Percentiles rank a stretch among this genome's conserved stretches.
phyloP scores from a whole-genome alignment of 2,888 invertebrate genomes.

The Aphodius granarius region DNA sequence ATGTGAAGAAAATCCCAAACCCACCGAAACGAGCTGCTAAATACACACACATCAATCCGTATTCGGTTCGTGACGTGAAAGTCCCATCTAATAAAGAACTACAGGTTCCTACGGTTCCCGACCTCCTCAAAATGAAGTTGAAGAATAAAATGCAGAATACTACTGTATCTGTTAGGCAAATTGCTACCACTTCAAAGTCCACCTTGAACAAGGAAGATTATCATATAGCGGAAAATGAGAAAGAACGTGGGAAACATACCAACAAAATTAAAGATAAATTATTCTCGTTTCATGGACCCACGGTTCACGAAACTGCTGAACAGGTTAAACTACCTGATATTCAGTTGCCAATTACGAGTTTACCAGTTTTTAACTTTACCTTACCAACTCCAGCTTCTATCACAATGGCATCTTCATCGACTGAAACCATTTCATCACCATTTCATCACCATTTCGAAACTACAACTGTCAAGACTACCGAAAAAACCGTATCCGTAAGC shows the following conservation, averaged over 20 bases:
- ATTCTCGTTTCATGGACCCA: slow-evolving; percentile 39
- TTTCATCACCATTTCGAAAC: no score
- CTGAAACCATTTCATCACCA: slow-evolving; percentile 19
- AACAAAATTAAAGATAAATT: slow-evolving; percentile 54
- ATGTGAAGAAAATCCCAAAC: slow-evolving; percentile 77
- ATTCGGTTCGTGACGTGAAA: slow-evolving; percentile 38
- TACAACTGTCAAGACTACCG: slow-evolving; percentile 5
- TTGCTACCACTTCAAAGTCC: slow-evolving; percentile 60
- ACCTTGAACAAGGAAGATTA: slow-evolving; percentile 46
- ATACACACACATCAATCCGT: slow-evolving; percentile 45
- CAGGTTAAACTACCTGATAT: slow-evolving; percentile 58
- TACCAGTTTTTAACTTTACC: slow-evolving; percentile 61
- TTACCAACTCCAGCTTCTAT: slow-evolving; percentile 31
- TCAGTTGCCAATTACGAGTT: slow-evolving; percentile 59
- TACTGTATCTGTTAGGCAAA: slow-evolving; percentile 64
- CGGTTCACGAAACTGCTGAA: slow-evolving; percentile 47
- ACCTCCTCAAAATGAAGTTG: slow-evolving; percentile 63
- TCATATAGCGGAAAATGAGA: slow-evolving; percentile 40
- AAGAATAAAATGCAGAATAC: slow-evolving; percentile 61
- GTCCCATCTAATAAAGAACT: slow-evolving; percentile 53
- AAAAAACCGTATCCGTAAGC: slow-evolving; percentile 13
- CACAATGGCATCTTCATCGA: neutral
- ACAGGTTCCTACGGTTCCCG: slow-evolving; percentile 65
- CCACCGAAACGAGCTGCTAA: slow-evolving; percentile 43
- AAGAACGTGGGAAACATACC: slow-evolving; percentile 45